Conservation (phyloP, 2,888 invertebrate genomes). For the Caenorhabditis panamensis region DNA sequence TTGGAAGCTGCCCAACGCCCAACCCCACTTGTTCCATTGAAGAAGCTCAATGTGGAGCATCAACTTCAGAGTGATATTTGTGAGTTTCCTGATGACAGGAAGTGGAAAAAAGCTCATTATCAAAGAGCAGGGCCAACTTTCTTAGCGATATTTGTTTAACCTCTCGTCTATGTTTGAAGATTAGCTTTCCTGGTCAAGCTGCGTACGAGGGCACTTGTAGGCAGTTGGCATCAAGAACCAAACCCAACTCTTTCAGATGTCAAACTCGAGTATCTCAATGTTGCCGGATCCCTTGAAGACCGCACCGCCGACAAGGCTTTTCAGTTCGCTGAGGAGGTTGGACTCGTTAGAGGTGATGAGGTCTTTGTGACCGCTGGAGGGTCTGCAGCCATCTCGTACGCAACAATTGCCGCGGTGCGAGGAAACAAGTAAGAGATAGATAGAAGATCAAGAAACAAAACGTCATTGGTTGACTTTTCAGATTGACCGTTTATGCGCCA, state of each 20-base stretch:
- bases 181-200: conserved; percentile 37
- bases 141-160: conserved; percentile 26
- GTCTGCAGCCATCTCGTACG: conserved; percentile 91
- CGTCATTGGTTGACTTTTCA: conserved; percentile 84
- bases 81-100: conserved; percentile 42
- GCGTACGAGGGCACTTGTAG: not conserved
- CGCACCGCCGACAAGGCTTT: conserved; percentile 86
- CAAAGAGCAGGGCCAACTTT: not conserved
- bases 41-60: conserved; percentile 58
- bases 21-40: conserved; percentile 59
- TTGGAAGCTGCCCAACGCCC: conserved; percentile 59
- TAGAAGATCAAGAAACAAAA: conserved; percentile 42
- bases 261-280: conserved; percentile 97
- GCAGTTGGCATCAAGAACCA: not conserved
- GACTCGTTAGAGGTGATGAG: conserved; percentile 90
- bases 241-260: conserved; percentile 86
- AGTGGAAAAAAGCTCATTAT: conserved; percentile 28
- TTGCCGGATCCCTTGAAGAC: conserved; percentile 96
- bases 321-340: conserved; percentile 87
- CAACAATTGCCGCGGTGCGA: conserved; percentile 93
- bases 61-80: conserved; percentile 61
- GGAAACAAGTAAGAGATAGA: conserved; percentile 91
- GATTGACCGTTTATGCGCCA: conserved; percentile 96
- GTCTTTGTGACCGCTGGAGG: conserved; percentile 96
- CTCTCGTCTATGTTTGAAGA: conserved; percentile 43